These are phyloP conservation scores for Odontamblyopus lacepedii DNA, from an alignment of 2,797 vertebrate species.

Conservation along the genomic window DNA sequence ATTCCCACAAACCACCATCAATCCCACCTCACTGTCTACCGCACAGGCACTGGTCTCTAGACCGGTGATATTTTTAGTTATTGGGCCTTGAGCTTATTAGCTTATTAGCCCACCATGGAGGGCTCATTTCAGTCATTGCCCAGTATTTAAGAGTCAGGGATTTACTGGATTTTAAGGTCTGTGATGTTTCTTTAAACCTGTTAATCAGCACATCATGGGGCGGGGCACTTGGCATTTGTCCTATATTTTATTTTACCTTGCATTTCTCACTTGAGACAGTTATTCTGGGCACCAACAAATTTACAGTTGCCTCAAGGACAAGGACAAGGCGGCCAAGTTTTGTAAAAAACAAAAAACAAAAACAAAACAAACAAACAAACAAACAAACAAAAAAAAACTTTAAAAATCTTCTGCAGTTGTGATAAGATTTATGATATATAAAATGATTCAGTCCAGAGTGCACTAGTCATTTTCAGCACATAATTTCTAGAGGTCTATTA, in stretches of 20 bases:
- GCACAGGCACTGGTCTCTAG: conserved; percentile 39
- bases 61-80: conserved; percentile 72
- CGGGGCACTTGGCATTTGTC: conserved; percentile 4
- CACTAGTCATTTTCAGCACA: too few species aligned
- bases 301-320: background rate
- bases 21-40: background rate
- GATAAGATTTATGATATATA: too few species aligned
- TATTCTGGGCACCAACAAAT: background rate
- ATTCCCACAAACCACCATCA: background rate
- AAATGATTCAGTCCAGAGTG: too few species aligned
- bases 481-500: too few species aligned
- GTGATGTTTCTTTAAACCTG: conserved; percentile 54
- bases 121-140: conserved; percentile 50
- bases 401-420: too few species aligned
- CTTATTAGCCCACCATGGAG: conserved; percentile 66
- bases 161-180: conserved; percentile 53
- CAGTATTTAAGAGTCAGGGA: conserved; percentile 68
- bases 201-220: conserved; percentile 39
- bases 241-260: background rate
- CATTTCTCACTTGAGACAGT: background rate
- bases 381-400: too few species aligned
- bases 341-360: background rate
- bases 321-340: background rate
- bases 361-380: too few species aligned
- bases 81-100: conserved; percentile 64